Conservation (phyloP, 2,113 vertebrate genomes). For the Eurypyga helias region DNA sequence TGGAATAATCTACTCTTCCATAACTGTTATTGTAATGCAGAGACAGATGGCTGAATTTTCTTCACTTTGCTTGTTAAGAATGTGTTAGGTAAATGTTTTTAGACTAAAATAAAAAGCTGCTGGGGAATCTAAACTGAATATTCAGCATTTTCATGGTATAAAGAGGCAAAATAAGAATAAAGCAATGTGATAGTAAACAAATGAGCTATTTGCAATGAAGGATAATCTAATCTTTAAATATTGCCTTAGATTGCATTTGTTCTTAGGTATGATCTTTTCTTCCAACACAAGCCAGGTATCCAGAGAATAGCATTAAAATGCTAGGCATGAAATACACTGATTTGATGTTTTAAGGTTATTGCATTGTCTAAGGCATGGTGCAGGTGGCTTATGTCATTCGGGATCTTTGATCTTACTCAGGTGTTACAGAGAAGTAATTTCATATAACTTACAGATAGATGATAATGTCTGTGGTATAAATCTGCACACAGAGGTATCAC, state of each 20-base stretch:
- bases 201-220: slow-evolving; percentile 57
- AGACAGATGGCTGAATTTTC: slow-evolving; percentile 70
- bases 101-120: slow-evolving; percentile 65
- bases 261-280: slow-evolving; percentile 54
- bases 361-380: slow-evolving; percentile 31
- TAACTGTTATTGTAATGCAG: slow-evolving; percentile 56
- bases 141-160: slow-evolving; percentile 67
- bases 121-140: slow-evolving; percentile 66
- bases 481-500: neutral
- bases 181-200: slow-evolving; percentile 49
- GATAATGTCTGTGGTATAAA: slow-evolving; percentile 10
- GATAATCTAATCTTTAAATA: slow-evolving; percentile 69
- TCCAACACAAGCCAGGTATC: slow-evolving; percentile 23
- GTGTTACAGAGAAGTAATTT: slow-evolving; percentile 46
- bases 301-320: neutral
- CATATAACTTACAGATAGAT: neutral
- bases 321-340: neutral
- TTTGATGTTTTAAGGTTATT: slow-evolving; percentile 33
- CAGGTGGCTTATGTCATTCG: slow-evolving; percentile 30
- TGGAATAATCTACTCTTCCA: slow-evolving; percentile 60
- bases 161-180: slow-evolving; percentile 57
- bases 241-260: slow-evolving; percentile 51
- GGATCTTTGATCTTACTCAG: slow-evolving; percentile 31
- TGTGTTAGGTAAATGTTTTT: slow-evolving; percentile 69
- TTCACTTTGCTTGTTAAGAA: slow-evolving; percentile 67